Percentiles rank a stretch among this genome's conserved stretches.
Conservation (phyloP, 35 echinoderm and acorn worm species). For the Apostichopus californicus region DNA sequence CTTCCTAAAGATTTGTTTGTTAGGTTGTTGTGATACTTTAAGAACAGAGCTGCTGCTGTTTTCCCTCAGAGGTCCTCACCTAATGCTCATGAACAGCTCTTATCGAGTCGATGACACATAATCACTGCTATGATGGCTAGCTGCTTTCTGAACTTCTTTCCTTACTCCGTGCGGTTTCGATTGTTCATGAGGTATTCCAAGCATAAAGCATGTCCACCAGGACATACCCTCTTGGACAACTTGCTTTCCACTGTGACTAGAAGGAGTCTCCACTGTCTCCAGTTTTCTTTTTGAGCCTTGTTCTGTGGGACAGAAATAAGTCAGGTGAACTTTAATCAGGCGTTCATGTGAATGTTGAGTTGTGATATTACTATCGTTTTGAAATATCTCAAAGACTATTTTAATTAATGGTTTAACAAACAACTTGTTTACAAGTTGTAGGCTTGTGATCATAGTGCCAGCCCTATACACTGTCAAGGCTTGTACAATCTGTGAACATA, state of each 20-base stretch:
- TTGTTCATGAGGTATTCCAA: slow-evolving; percentile 74
- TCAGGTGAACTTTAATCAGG: too few relatives aligned
- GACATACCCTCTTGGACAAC: slow-evolving; percentile 90
- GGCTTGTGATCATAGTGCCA: too few relatives aligned
- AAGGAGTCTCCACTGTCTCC: slow-evolving; percentile 16
- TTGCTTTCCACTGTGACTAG: slow-evolving; percentile 42
- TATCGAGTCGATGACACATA: neutral
- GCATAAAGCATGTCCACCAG: slow-evolving; percentile 94
- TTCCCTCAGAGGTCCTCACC: neutral
- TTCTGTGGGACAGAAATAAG: neutral
- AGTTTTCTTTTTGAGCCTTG: slow-evolving; percentile 60
- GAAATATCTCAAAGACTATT: too few relatives aligned
- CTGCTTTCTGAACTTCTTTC: neutral
- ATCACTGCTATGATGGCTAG: neutral
- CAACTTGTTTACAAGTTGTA: too few relatives aligned
- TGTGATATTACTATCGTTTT: too few relatives aligned
- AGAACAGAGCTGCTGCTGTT: too few relatives aligned
- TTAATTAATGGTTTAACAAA: too few relatives aligned
- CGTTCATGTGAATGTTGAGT: too few relatives aligned
- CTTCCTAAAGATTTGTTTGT: too few relatives aligned
- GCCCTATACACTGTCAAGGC: too few relatives aligned
- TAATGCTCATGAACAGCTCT: neutral
- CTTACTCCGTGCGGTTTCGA: slow-evolving; percentile 66
- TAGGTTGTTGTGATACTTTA: too few relatives aligned
- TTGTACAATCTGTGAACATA: too few relatives aligned